phyloP scores from a whole-genome alignment of 2,797 vertebrate genomes.

The Sebastes glaucus region DNA sequence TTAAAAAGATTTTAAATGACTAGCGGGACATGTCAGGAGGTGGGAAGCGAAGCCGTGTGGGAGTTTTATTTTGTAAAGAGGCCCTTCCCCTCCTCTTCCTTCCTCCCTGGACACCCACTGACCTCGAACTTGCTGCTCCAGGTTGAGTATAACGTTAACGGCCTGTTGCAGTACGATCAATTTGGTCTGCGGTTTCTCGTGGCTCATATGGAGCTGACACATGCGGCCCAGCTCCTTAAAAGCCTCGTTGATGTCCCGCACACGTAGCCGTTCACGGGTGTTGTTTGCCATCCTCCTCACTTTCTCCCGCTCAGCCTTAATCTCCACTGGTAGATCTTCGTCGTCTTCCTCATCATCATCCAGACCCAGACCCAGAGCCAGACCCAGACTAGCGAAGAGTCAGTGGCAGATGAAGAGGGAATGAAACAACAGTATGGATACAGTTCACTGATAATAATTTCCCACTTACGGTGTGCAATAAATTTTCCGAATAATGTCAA shows the following conservation, averaged over 20 bases:
- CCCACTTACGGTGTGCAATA: background rate
- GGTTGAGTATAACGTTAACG: conserved; percentile 97
- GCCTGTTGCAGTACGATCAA: conserved; percentile 99
- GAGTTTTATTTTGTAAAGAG: conserved; percentile 54
- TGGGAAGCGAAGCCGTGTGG: conserved; percentile 60
- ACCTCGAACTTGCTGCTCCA: conserved; percentile 99
- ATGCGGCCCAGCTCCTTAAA: conserved; percentile 99
- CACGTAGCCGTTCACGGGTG: conserved; percentile 93
- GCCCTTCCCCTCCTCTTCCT: conserved; percentile 70
- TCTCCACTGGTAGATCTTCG: conserved; percentile 96
- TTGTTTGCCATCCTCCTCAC: conserved; percentile 98
- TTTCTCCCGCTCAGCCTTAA: conserved; percentile 98
- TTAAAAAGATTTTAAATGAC: background rate
- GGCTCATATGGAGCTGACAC: conserved; percentile 98
- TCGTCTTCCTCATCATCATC: conserved; percentile 74
- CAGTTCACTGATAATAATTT: conserved; percentile 44
- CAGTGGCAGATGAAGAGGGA: conserved; percentile 66
- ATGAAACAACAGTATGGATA: conserved; percentile 71
- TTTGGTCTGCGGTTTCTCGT: conserved; percentile 99
- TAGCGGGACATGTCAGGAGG: conserved; percentile 15
- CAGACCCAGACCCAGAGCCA: conserved; percentile 40
- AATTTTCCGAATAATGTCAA: background rate
- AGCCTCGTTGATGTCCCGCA: conserved; percentile 99
- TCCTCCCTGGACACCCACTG: conserved; percentile 86
- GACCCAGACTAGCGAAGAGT: conserved; percentile 63